Evolutionary conservation across 2,888 invertebrate genomes (phyloP).

Genomic region (Limnephilus marmoratus): DNA sequence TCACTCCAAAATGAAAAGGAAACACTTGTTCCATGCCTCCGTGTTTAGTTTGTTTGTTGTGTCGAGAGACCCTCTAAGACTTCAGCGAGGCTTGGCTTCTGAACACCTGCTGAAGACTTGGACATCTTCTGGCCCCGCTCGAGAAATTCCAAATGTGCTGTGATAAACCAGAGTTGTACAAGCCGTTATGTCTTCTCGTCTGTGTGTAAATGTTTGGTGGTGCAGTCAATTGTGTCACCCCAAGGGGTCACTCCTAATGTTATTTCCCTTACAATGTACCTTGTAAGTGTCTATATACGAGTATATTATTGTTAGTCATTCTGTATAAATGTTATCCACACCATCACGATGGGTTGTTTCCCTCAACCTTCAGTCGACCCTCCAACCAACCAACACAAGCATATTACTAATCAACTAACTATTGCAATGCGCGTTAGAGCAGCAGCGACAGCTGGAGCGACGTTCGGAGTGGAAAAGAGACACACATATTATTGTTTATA

Average conservation of each 20-base stretch:
- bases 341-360: neutral
- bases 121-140: conserved; percentile 18
- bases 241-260: conserved; percentile 60
- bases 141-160: conserved; percentile 88
- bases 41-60: conserved; percentile 48
- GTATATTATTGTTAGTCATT: conserved; percentile 66
- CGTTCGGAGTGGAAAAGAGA: conserved; percentile 42
- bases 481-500: conserved; percentile 62
- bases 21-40: conserved; percentile 47
- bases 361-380: conserved; percentile 34
- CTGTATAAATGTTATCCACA: conserved; percentile 52
- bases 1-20: conserved; percentile 58
- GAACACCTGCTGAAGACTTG: conserved; percentile 35
- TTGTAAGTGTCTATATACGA: conserved; percentile 71
- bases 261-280: conserved; percentile 70
- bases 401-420: neutral
- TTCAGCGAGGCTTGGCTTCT: conserved; percentile 45
- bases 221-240: conserved; percentile 63
- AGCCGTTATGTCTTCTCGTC: conserved; percentile 74
- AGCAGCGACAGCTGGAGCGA: conserved; percentile 23
- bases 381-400: neutral
- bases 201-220: conserved; percentile 66
- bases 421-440: neutral
- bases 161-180: conserved; percentile 85
- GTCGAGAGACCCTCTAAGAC: conserved; percentile 41